These are phyloP conservation scores for Cliona cf. orientalis DNA, from an alignment of 37 sponge, comb jelly and placozoan species.

Conservation along the genomic window DNA sequence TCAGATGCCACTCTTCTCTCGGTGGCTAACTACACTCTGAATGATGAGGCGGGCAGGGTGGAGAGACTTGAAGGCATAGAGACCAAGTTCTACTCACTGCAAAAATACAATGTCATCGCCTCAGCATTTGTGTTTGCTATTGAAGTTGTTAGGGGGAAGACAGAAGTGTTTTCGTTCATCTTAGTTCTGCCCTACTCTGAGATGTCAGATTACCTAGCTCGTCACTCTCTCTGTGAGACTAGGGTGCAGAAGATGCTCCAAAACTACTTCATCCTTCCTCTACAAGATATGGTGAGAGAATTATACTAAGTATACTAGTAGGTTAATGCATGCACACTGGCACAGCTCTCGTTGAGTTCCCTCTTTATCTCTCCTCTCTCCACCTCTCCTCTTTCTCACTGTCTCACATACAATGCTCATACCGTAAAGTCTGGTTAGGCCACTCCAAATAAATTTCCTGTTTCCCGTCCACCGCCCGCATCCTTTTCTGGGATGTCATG, in stretches of 20 bases:
- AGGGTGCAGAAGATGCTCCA: conserved; percentile 36
- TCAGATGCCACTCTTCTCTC: conserved; percentile 28
- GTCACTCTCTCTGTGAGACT: conserved; percentile 57
- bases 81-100: conserved; percentile 62
- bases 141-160: conserved; percentile 24
- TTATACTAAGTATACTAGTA: too few relatives aligned
- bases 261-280: conserved; percentile 32
- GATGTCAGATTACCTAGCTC: conserved; percentile 52
- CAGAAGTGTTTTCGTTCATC: conserved; percentile 73
- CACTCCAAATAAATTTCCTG: too few relatives aligned
- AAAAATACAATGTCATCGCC: conserved; percentile 52
- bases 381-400: too few relatives aligned
- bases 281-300: conserved; percentile 26
- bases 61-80: conserved; percentile 57
- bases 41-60: conserved; percentile 64
- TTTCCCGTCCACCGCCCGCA: too few relatives aligned
- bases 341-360: too few relatives aligned
- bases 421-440: too few relatives aligned
- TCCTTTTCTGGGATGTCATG: too few relatives aligned
- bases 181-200: conserved; percentile 65
- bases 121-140: conserved; percentile 33
- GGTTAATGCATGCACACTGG: too few relatives aligned
- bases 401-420: too few relatives aligned
- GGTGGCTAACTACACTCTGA: conserved; percentile 62
- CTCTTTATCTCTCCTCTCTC: too few relatives aligned